These are phyloP conservation scores for Amazona guildingii DNA, from an alignment of 2,113 vertebrate species.

Conservation along the genomic window DNA sequence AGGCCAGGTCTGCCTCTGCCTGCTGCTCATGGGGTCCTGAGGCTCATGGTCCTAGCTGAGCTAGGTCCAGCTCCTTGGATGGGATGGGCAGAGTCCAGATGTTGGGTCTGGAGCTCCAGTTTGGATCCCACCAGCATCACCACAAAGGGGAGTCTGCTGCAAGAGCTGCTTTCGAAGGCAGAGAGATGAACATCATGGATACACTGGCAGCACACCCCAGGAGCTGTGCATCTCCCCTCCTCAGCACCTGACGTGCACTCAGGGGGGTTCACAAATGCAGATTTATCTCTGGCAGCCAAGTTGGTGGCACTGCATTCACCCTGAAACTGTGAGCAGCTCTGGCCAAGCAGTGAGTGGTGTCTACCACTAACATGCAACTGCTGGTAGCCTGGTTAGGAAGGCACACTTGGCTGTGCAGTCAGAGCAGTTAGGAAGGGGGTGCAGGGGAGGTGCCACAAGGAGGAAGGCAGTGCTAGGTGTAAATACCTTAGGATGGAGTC, in stretches of 20 bases:
- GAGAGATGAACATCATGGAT: not conserved
- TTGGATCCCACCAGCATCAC: not conserved
- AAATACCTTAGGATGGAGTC: slow-evolving; percentile 90
- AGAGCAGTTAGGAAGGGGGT: slow-evolving; percentile 38
- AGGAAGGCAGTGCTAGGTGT: slow-evolving; percentile 30
- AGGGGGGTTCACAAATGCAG: fast-evolving
- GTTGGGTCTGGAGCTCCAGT: not conserved
- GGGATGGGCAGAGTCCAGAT: not conserved
- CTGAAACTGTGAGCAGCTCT: not conserved
- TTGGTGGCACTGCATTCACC: not conserved
- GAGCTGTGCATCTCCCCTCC: fast-evolving
- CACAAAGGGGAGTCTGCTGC: fast-evolving
- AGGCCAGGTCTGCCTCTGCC: not conserved
- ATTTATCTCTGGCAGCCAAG: not conserved
- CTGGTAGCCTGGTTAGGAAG: slow-evolving; percentile 15
- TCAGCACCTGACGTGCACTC: not conserved
- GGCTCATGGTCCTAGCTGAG: no score
- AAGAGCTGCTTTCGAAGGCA: not conserved
- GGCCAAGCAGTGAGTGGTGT: not conserved
- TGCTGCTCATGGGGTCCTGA: not conserved
- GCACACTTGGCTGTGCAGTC: slow-evolving; percentile 5
- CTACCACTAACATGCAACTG: slow-evolving; percentile 53
- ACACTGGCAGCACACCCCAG: not conserved
- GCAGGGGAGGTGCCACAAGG: slow-evolving; percentile 18
- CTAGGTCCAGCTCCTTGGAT: not conserved